These are phyloP conservation scores for Neomicropteryx cornuta DNA, from an alignment of 1,140 invertebrate species.

Conservation along the genomic window DNA sequence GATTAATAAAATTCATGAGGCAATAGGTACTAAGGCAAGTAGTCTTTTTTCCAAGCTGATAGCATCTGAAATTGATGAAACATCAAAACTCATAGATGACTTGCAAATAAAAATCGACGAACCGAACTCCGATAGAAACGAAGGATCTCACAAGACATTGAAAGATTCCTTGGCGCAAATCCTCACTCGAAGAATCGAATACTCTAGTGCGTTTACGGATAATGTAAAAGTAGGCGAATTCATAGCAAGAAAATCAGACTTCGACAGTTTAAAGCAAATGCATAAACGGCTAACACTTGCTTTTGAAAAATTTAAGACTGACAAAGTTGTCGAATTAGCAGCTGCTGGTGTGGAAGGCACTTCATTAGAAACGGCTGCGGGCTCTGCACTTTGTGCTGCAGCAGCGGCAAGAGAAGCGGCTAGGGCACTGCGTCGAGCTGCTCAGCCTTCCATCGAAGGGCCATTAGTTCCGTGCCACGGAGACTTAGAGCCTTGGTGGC, in stretches of 20 bases:
- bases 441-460: constrained; percentile 49
- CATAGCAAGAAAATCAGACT: constrained; percentile 32
- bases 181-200: constrained; percentile 46
- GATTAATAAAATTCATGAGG: constrained; percentile 47
- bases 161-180: constrained; percentile 54
- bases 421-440: constrained; percentile 54
- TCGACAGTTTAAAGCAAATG: constrained; percentile 46
- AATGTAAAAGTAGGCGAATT: too few relatives aligned
- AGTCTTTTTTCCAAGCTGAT: constrained; percentile 42
- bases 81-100: constrained; percentile 58
- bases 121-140: too few relatives aligned
- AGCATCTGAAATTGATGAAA: constrained; percentile 54
- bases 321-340: constrained; percentile 55
- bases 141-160: constrained; percentile 37
- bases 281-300: constrained; percentile 48
- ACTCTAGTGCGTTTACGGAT: too few relatives aligned
- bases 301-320: constrained; percentile 51
- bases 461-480: constrained; percentile 32
- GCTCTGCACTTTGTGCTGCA: constrained; percentile 25
- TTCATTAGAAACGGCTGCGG: constrained; percentile 40
- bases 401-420: constrained; percentile 53
- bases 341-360: constrained; percentile 51
- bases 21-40: constrained; percentile 39
- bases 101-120: constrained; percentile 52
- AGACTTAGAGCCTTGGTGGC: constrained; percentile 55